phyloP scores from a whole-genome alignment of 2,888 invertebrate species.

The Anodontia alba region DNA sequence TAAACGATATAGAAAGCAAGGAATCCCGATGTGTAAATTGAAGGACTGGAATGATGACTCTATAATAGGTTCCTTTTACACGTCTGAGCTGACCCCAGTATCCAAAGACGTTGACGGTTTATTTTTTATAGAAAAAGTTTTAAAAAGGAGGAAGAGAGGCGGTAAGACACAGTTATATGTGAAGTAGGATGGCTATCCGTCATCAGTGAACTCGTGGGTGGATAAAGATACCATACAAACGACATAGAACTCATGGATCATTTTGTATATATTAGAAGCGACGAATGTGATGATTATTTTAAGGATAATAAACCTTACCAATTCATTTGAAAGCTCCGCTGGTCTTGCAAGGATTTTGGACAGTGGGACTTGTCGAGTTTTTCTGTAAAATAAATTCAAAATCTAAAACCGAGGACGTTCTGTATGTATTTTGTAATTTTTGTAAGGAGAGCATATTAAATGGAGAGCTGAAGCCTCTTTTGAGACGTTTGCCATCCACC shows the following conservation, averaged over 20 bases:
- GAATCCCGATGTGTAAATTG: constrained; percentile 34
- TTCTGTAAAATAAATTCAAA: background rate
- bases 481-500: background rate
- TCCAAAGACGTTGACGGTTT: constrained; percentile 6
- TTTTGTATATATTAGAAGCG: background rate
- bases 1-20: constrained; percentile 23
- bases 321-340: background rate
- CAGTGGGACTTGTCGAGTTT: background rate
- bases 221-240: background rate
- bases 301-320: too few relatives aligned
- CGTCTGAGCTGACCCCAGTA: constrained; percentile 33
- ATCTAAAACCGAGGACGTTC: background rate
- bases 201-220: background rate
- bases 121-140: constrained; percentile 37
- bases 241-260: background rate
- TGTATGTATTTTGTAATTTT: background rate
- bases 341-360: background rate
- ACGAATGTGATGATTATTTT: background rate
- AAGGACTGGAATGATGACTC: constrained; percentile 19
- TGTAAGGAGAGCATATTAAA: background rate
- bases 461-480: background rate
- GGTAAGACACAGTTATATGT: background rate
- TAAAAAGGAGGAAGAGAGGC: constrained; percentile 19
- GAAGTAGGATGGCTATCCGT: background rate
- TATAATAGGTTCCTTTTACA: constrained; percentile 24